Conservation (phyloP, 2,797 vertebrate genomes). For the Danio choprae region DNA sequence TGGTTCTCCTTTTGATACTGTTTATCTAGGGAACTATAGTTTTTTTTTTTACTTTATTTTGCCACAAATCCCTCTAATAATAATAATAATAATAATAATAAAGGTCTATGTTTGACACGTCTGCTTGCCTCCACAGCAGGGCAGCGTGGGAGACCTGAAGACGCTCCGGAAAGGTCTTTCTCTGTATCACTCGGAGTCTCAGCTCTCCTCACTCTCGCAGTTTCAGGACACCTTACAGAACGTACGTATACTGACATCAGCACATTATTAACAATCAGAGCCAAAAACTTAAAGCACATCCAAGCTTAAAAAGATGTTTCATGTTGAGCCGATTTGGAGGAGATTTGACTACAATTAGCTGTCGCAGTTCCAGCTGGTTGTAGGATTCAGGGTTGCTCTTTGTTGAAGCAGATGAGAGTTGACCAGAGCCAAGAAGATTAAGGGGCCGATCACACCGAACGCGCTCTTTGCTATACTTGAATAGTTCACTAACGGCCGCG, state of each 20-base stretch:
- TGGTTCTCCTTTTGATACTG: too few species aligned
- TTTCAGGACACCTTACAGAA: conserved; percentile 84
- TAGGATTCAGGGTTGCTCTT: conserved; percentile 16
- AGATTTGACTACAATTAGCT: conserved; percentile 46
- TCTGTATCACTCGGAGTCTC: conserved; percentile 87
- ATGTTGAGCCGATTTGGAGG: conserved; percentile 33
- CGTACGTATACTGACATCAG: conserved; percentile 69
- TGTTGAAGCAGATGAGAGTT: conserved; percentile 27
- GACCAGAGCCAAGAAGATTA: conserved; percentile 12
- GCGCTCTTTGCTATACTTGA: too few species aligned
- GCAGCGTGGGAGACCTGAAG: conserved; percentile 79
- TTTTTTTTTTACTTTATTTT: neutral
- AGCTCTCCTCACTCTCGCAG: conserved; percentile 82
- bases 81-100: neutral
- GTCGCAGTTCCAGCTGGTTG: conserved; percentile 7
- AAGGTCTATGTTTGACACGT: conserved; percentile 2
- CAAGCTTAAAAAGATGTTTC: conserved; percentile 36
- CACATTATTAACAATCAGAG: conserved; percentile 6
- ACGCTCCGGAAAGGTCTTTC: conserved; percentile 85
- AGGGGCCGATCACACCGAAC: too few species aligned
- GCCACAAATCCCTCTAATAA: neutral
- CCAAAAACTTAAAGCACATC: conserved; percentile 25
- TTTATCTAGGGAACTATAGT: too few species aligned
- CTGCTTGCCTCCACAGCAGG: conserved; percentile 68
- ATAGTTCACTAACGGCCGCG: too few species aligned